A percentile compares a stretch with the other conserved stretches of the same genome.
Conservation (phyloP, 2,113 vertebrate species). For the Mormyrus lacerda region DNA sequence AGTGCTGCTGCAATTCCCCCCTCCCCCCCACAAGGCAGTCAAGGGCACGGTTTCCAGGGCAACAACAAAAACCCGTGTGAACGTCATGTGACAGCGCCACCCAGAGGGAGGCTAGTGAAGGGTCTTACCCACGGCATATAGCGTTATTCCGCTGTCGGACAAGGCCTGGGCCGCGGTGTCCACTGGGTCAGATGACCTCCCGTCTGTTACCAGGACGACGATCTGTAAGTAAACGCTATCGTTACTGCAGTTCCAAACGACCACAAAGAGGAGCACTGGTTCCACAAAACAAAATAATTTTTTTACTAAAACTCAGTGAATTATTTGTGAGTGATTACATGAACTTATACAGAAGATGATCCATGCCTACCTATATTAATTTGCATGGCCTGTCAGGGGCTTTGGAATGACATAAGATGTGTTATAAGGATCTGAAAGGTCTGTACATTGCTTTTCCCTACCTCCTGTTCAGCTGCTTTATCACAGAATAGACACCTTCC, state of each 20-base stretch:
- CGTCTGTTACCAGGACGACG: constrained; percentile 67
- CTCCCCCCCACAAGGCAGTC: too few species aligned
- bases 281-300: neutral
- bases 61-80: neutral
- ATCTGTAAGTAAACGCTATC: constrained; percentile 50
- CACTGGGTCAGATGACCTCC: constrained; percentile 61
- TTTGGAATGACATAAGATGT: neutral
- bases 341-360: neutral
- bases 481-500: neutral
- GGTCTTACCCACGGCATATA: constrained; percentile 75
- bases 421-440: neutral
- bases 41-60: neutral
- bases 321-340: neutral
- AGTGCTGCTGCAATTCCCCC: neutral
- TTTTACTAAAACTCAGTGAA: neutral
- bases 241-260: neutral
- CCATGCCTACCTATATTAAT: neutral
- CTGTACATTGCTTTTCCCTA: neutral
- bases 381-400: neutral
- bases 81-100: neutral
- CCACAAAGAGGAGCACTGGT: neutral
- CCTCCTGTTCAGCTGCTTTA: neutral
- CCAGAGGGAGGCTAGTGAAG: constrained; percentile 28
- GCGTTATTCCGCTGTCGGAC: constrained; percentile 64
- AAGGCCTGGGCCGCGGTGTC: constrained; percentile 54